Conservation (phyloP, 2,113 vertebrate genomes). For the Protomyctophum bolini region DNA sequence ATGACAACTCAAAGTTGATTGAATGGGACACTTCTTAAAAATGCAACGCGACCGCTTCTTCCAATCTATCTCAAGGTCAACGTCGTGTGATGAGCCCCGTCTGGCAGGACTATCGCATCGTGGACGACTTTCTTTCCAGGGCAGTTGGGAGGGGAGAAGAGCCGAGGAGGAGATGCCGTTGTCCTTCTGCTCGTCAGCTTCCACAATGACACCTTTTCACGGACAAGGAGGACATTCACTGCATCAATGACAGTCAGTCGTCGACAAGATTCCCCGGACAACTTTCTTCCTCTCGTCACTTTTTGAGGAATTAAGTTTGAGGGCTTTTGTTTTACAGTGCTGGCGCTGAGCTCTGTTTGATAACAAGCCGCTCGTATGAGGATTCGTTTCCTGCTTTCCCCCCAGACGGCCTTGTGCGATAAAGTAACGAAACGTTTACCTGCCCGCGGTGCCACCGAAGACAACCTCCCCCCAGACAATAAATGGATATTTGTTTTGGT, state of each 20-base stretch:
- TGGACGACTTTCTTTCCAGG: conserved; percentile 28
- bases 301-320: too few relatives aligned
- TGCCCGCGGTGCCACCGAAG: conserved; percentile 12
- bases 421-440: conserved; percentile 34
- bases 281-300: too few relatives aligned
- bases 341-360: too few relatives aligned
- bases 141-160: conserved; percentile 11
- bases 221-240: conserved; percentile 25
- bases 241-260: neutral
- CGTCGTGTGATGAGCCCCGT: conserved; percentile 15
- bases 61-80: conserved; percentile 67
- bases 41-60: conserved; percentile 42
- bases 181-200: conserved; percentile 41
- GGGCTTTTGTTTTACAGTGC: too few relatives aligned
- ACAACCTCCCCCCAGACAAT: conserved; percentile 18
- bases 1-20: conserved; percentile 44
- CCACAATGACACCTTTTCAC: conserved; percentile 49
- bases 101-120: conserved; percentile 10
- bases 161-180: conserved; percentile 48
- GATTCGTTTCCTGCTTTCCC: conserved; percentile 47
- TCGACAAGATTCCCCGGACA: too few relatives aligned
- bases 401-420: conserved; percentile 16
- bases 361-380: too few relatives aligned
- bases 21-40: neutral
- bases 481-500: neutral